phyloP scores from a whole-genome alignment of 2,113 vertebrate genomes.

The Tupaia tana region DNA sequence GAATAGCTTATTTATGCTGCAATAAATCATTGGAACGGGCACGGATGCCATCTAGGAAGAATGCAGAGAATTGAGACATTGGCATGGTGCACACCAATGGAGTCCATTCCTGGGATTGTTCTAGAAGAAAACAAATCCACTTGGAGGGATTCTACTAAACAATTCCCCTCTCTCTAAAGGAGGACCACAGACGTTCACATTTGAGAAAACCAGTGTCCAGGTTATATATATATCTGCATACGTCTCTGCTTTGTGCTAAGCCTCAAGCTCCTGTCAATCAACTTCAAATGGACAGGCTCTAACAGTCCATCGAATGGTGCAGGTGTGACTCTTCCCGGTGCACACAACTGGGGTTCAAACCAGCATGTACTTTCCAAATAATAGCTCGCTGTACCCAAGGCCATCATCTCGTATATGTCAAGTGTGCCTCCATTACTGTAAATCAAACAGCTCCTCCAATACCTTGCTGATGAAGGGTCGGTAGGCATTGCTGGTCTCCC shows the following conservation, averaged over 20 bases:
- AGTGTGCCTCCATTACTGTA: background rate
- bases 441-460: background rate
- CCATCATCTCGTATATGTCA: background rate
- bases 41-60: background rate
- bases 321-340: background rate
- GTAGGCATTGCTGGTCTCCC: background rate
- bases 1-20: background rate
- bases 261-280: background rate
- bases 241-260: background rate
- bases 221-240: background rate
- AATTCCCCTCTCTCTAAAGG: background rate
- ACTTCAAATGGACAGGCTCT: background rate
- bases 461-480: background rate
- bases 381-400: background rate
- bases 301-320: too few species aligned
- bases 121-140: background rate
- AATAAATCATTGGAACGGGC: background rate
- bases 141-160: background rate
- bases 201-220: too few species aligned
- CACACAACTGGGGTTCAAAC: background rate
- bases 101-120: background rate
- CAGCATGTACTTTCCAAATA: background rate
- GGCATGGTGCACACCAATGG: background rate
- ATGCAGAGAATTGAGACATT: background rate
- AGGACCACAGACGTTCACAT: background rate